Evolutionary conservation across 2,113 vertebrate genomes (phyloP).

Genomic region (Puma concolor): DNA sequence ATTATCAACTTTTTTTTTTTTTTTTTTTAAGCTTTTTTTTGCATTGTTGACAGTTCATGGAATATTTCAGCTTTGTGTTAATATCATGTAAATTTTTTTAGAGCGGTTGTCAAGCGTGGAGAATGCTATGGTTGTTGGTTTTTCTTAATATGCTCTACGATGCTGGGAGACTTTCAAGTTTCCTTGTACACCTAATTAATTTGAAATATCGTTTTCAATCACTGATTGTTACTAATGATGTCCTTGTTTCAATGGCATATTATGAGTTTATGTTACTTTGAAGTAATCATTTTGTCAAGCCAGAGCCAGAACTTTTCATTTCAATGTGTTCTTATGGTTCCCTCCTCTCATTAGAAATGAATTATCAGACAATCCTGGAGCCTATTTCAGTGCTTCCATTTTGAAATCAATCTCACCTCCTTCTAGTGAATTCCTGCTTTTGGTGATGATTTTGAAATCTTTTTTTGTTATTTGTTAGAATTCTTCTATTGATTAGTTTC

Average conservation of each 20-base stretch:
- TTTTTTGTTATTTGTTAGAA: neutral
- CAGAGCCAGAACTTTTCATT: conserved; percentile 34
- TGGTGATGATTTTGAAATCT: conserved; percentile 21
- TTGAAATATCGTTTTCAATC: conserved; percentile 4
- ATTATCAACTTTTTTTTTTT: neutral
- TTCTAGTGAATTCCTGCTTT: conserved; percentile 11
- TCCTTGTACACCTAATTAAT: neutral
- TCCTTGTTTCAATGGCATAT: neutral
- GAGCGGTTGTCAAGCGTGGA: neutral
- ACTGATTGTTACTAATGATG: neutral
- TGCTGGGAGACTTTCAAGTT: neutral
- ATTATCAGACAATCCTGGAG: neutral
- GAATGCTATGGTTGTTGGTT: neutral
- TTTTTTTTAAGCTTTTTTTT: neutral
- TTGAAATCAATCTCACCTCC: neutral
- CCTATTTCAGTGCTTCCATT: neutral
- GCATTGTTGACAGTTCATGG: neutral
- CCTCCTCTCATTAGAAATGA: neutral
- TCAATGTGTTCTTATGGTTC: neutral
- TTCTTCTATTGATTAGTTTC: neutral
- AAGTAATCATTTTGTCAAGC: conserved; percentile 30
- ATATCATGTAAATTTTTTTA: neutral
- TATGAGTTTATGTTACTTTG: conserved; percentile 24
- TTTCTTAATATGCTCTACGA: neutral
- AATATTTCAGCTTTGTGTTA: conserved; percentile 18